These are phyloP conservation scores for Drosophila melanica DNA, from an alignment of 1,140 invertebrate genomes.

Conservation along the genomic window DNA sequence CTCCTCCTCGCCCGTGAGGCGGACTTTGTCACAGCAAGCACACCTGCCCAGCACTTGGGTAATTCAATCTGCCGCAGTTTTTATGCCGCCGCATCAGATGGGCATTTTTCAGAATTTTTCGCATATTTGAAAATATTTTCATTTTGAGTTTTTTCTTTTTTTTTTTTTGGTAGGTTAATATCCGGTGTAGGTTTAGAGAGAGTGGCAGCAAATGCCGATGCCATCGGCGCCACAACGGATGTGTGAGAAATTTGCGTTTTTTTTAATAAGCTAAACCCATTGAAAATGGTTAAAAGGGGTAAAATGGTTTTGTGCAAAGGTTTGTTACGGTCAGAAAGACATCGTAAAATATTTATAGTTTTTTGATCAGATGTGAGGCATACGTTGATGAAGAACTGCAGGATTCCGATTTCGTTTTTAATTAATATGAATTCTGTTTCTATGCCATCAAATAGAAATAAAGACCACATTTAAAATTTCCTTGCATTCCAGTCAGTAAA, in stretches of 20 bases:
- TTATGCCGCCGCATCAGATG: slow-evolving; percentile 36
- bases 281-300: too few relatives aligned
- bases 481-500: too few relatives aligned
- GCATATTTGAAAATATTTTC: slow-evolving; percentile 72
- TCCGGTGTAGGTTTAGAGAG: slow-evolving; percentile 46
- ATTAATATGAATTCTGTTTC: too few relatives aligned
- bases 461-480: too few relatives aligned
- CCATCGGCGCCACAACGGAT: slow-evolving; percentile 46
- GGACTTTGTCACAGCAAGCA: slow-evolving; percentile 5
- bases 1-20: not conserved
- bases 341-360: not conserved
- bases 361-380: too few relatives aligned
- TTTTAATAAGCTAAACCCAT: not conserved
- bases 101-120: slow-evolving; percentile 72
- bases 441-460: too few relatives aligned
- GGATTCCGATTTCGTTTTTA: too few relatives aligned
- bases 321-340: too few relatives aligned
- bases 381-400: too few relatives aligned
- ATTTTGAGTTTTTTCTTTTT: slow-evolving; percentile 35
- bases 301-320: too few relatives aligned
- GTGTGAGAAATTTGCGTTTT: slow-evolving; percentile 49
- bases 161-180: slow-evolving; percentile 28
- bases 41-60: slow-evolving; percentile 51
- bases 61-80: slow-evolving; percentile 80
- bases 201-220: slow-evolving; percentile 21